Conservation (phyloP, 92 coral and sea anemone species). For the Montipora capitata region DNA sequence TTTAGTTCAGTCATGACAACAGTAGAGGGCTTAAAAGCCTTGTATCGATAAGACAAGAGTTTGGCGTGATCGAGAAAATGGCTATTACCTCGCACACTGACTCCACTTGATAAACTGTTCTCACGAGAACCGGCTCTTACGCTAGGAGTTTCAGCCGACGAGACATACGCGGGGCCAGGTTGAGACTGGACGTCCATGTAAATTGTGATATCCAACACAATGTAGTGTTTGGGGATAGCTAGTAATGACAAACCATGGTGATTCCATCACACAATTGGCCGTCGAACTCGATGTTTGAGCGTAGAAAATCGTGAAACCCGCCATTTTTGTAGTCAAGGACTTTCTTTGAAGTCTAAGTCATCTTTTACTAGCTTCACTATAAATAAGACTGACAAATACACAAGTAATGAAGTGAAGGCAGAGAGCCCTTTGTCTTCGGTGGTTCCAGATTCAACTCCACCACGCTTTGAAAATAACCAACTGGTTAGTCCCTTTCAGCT, state of each 20-base stretch:
- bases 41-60: conserved; percentile 44
- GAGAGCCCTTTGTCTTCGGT: neutral
- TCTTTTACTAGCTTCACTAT: conserved; percentile 15
- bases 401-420: conserved; percentile 12
- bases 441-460: no score
- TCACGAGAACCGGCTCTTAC: conserved; percentile 26
- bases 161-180: conserved; percentile 31
- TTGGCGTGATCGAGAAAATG: conserved; percentile 30
- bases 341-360: conserved; percentile 33
- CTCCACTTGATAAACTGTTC: conserved; percentile 20
- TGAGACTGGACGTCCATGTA: conserved; percentile 28
- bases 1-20: conserved; percentile 51
- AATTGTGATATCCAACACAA: conserved; percentile 39
- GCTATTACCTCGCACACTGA: conserved; percentile 35
- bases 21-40: conserved; percentile 36
- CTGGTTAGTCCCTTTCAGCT: no score
- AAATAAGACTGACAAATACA: conserved; percentile 19
- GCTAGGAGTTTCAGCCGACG: conserved; percentile 6
- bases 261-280: conserved; percentile 53
- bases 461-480: no score
- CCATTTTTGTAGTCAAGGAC: conserved; percentile 36
- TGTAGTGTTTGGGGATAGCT: conserved; percentile 51
- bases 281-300: conserved; percentile 41
- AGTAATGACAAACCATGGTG: conserved; percentile 60
- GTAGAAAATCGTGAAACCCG: conserved; percentile 14